Base-by-base conservation (phyloP, 2,888 invertebrate species). In the Tipula lateralis region DNA sequence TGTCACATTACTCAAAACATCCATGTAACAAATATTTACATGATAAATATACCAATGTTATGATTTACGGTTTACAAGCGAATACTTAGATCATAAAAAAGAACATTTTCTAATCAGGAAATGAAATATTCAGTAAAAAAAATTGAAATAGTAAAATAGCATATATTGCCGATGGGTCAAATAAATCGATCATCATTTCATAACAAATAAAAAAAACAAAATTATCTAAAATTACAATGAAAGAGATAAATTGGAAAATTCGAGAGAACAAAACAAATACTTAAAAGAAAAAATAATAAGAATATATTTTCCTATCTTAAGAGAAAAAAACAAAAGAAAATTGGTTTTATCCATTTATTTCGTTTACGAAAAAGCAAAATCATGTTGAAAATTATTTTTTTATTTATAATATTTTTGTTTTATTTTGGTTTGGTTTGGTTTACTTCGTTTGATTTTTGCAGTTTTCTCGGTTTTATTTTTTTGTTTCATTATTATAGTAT, bases 331-430 rank as follows among this genome's bases (percentile, higher is more conserved):
- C 6, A 66, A 66, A 66, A 19, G 66, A 66, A 66, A 66, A 66
- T 66, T 66, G 66, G 66, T 66, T 66, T 66, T 66, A 66, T 66
- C 66, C 66, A 66, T 66, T 66, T 66, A 66, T 66, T 66, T 24
- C 24, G 66, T 66, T 66, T 66, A 66, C 16, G 66, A 66, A 66
- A 66, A 66, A 66, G 66, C 66, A 66, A 66, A 66, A 66, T 66
- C 66, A 66, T 66, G 66, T 66, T 66, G 66, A 24, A 66, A 66
- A 66, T 66, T 66, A 66, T 66, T 66, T 66, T 66, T 66, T 66
- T 66, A 66, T 66, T 66, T 66, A 66, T 24, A 66, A 24, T 66
- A 66, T 66, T 66, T 66, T 66, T 24, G 66, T 66, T 66, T 66
- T 66, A 24, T 66, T 24, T 66, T 66, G 24, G 24, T 66, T 66